Evolutionary conservation across 2,113 vertebrate species (phyloP).

Genomic region (Hippocampus abdominalis): DNA sequence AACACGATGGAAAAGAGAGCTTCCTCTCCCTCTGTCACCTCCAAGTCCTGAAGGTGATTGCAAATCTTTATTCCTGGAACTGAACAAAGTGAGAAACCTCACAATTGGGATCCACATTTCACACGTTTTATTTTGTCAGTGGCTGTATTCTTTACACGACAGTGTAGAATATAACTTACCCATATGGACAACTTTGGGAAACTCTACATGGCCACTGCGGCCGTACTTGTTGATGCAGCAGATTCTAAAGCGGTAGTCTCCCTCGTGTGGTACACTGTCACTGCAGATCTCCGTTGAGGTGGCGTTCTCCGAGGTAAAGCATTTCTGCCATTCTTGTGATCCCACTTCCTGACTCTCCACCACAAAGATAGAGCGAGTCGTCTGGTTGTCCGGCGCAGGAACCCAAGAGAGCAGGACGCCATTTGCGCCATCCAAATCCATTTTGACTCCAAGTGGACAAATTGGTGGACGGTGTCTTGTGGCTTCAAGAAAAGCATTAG

Average conservation of each 20-base stretch:
- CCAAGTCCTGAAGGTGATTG: conserved; percentile 60
- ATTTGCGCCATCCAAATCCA: conserved; percentile 78
- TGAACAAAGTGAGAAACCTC: conserved; percentile 31
- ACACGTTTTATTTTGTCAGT: not conserved
- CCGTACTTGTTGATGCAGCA: conserved; percentile 84
- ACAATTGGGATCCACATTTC: not conserved
- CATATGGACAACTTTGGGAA: conserved; percentile 80
- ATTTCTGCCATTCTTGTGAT: conserved; percentile 83
- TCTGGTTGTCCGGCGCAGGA: conserved; percentile 64
- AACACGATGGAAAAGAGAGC: conserved; percentile 80
- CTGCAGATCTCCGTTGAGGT: conserved; percentile 76
- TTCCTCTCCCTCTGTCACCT: conserved; percentile 73
- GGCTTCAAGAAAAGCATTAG: conserved; percentile 56
- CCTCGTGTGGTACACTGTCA: conserved; percentile 78
- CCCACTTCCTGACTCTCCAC: conserved; percentile 82
- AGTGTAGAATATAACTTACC: conserved; percentile 66
- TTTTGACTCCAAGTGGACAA: conserved; percentile 72
- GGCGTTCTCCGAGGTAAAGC: conserved; percentile 77
- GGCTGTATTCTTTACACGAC: not conserved
- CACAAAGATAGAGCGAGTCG: conserved; percentile 77
- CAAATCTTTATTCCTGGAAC: conserved; percentile 80
- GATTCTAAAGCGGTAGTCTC: conserved; percentile 83
- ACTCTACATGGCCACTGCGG: conserved; percentile 82
- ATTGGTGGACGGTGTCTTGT: conserved; percentile 79
- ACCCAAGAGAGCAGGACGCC: conserved; percentile 79